phyloP scores from a whole-genome alignment of 2,113 vertebrate species.

The Notechis scutatus region DNA sequence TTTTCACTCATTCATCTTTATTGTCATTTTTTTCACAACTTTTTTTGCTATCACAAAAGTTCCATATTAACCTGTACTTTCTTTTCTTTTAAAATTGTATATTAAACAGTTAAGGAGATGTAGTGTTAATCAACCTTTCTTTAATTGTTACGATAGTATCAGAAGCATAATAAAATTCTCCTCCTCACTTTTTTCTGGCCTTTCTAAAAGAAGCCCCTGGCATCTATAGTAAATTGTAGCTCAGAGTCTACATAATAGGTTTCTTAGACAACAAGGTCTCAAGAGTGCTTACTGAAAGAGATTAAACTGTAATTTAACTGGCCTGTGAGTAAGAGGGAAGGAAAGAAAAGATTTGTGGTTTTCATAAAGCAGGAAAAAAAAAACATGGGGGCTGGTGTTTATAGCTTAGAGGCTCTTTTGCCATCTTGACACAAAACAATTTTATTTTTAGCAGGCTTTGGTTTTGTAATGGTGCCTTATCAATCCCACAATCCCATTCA shows the following conservation, averaged over 20 bases:
- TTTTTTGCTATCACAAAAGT: background rate
- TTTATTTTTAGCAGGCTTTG: conserved; percentile 70
- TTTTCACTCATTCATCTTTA: conserved; percentile 34
- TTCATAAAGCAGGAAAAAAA: conserved; percentile 72
- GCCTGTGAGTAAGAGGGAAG: conserved; percentile 62
- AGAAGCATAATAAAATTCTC: conserved; percentile 63
- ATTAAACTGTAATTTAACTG: conserved; percentile 78
- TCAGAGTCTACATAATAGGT: conserved; percentile 63
- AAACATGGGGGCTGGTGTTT: conserved; percentile 72
- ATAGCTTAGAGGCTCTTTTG: conserved; percentile 55
- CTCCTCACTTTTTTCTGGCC: conserved; percentile 49
- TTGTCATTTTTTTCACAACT: conserved; percentile 18
- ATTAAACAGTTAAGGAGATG: conserved; percentile 45
- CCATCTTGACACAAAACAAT: conserved; percentile 66
- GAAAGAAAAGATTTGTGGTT: conserved; percentile 67
- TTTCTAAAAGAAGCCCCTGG: conserved; percentile 62
- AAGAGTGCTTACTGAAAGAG: conserved; percentile 68
- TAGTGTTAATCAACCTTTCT: conserved; percentile 64
- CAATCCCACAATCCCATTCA: conserved; percentile 69
- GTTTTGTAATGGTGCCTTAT: conserved; percentile 66
- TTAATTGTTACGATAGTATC: conserved; percentile 67
- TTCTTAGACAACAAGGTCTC: conserved; percentile 68
- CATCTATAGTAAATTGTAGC: conserved; percentile 68
- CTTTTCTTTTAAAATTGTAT: conserved; percentile 63
- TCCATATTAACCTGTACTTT: conserved; percentile 54